phyloP scores from a whole-genome alignment of 2,888 invertebrate genomes.

The Caenorhabditis imperialis region DNA sequence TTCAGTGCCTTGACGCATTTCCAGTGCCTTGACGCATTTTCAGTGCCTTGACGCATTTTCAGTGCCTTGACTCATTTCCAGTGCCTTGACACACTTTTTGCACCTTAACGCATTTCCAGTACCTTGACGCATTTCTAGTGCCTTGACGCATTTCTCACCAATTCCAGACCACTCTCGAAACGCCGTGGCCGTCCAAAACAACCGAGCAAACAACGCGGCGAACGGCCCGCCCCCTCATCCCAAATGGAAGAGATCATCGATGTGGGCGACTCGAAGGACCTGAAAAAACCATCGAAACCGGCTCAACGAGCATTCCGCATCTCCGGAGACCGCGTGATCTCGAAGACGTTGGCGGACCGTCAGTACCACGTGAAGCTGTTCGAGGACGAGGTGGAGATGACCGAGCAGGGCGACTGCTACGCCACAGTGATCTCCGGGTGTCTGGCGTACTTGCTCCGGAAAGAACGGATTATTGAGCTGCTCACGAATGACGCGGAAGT shows the following conservation, averaged over 20 bases:
- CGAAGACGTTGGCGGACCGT: slow-evolving; percentile 55
- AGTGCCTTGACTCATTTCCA: too few species aligned
- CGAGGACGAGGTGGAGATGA: slow-evolving; percentile 61
- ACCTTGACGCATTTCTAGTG: too few species aligned
- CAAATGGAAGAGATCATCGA: neutral
- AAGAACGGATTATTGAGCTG: slow-evolving; percentile 63
- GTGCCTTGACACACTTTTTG: too few species aligned
- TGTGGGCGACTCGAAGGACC: slow-evolving; percentile 5
- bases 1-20: too few species aligned
- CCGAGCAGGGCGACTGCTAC: slow-evolving; percentile 61
- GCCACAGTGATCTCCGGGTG: slow-evolving; percentile 64
- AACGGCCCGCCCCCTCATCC: neutral
- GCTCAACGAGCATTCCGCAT: slow-evolving; percentile 17
- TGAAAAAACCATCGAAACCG: neutral
- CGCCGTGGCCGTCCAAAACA: slow-evolving; percentile 36
- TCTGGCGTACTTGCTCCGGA: slow-evolving; percentile 59
- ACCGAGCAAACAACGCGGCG: neutral
- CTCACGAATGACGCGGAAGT: slow-evolving; percentile 52
- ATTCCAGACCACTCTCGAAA: slow-evolving; percentile 23
- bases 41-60: too few species aligned
- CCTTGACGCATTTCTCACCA: too few species aligned
- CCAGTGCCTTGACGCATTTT: too few species aligned
- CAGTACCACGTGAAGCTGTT: slow-evolving; percentile 60
- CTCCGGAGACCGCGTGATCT: slow-evolving; percentile 56
- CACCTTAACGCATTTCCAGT: too few species aligned